A percentile compares a stretch with the other conserved stretches of the same genome.
Evolutionary conservation across 37 sponge, comb jelly and placozoan genomes (phyloP).

Genomic region (Tethya wilhelma): DNA sequence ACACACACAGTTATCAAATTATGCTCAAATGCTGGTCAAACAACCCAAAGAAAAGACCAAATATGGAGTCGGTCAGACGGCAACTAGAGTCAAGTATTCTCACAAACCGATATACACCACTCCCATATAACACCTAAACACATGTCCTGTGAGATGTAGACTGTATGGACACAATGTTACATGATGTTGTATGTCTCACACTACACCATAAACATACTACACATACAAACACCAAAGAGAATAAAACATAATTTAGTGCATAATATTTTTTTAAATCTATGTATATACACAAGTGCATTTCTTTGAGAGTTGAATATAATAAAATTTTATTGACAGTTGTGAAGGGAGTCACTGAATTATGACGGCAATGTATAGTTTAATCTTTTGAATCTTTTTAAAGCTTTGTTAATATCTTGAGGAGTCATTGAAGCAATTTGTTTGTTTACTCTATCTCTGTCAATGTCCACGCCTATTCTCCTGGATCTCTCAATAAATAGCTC

Average conservation of each 20-base stretch:
- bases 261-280: no score
- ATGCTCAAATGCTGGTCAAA: constrained; percentile 61
- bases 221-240: no score
- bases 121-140: no score
- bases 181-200: no score
- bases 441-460: constrained; percentile 9
- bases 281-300: no score
- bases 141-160: no score
- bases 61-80: constrained; percentile 20
- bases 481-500: constrained; percentile 57
- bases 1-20: constrained; percentile 43
- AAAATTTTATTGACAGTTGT: no score
- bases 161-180: no score
- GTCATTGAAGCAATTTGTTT: not conserved
- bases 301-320: no score
- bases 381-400: not conserved
- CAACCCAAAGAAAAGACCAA: constrained; percentile 35
- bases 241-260: no score
- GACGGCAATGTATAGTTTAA: constrained; percentile 15
- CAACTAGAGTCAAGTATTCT: constrained; percentile 57
- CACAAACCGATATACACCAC: constrained; percentile 26
- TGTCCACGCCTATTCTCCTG: not conserved
- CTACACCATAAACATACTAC: no score
- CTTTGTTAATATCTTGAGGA: not conserved
- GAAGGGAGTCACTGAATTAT: no score